phyloP scores from a whole-genome alignment of 2,797 vertebrate species.

The Liasis olivaceus region DNA sequence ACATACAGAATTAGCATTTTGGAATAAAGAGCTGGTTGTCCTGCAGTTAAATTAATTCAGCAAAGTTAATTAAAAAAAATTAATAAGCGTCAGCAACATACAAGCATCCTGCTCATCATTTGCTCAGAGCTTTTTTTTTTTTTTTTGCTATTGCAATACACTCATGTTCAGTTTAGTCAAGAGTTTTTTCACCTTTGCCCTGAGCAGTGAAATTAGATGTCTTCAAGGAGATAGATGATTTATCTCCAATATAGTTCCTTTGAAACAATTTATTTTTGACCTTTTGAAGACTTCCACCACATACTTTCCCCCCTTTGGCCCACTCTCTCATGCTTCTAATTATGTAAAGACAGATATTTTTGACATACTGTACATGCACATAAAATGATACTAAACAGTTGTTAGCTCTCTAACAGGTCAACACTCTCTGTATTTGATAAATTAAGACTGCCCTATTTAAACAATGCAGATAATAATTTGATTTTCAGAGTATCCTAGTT shows the following conservation, averaged over 20 bases:
- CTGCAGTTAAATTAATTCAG: slow-evolving; percentile 46
- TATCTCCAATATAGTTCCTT: background rate
- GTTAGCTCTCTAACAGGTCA: slow-evolving; percentile 2
- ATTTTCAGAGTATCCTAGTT: background rate
- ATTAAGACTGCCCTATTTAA: background rate
- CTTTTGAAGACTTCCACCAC: slow-evolving; percentile 15
- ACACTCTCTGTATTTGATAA: background rate
- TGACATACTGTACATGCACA: background rate
- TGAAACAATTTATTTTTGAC: slow-evolving; percentile 29
- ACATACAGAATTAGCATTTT: slow-evolving; percentile 20
- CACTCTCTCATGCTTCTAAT: slow-evolving; percentile 5
- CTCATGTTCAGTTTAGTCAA: slow-evolving; percentile 33
- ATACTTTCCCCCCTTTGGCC: background rate
- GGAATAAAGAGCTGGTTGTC: slow-evolving; percentile 16
- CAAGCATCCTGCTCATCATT: slow-evolving; percentile 14
- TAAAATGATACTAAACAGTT: slow-evolving; percentile 16
- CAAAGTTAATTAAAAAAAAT: slow-evolving; percentile 44
- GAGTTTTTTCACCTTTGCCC: slow-evolving; percentile 26
- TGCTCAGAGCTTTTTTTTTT: slow-evolving; percentile 5
- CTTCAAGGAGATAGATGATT: slow-evolving; percentile 31
- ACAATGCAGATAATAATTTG: background rate
- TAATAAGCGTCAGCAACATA: slow-evolving; percentile 43
- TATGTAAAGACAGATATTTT: background rate
- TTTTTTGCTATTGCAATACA: slow-evolving; percentile 23
- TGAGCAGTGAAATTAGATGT: slow-evolving; percentile 33